A percentile compares a stretch with the other conserved stretches of the same genome.
These are phyloP conservation scores for Gyrodactylus salaris DNA, from an alignment of 1,140 invertebrate species.

Conservation along the genomic window DNA sequence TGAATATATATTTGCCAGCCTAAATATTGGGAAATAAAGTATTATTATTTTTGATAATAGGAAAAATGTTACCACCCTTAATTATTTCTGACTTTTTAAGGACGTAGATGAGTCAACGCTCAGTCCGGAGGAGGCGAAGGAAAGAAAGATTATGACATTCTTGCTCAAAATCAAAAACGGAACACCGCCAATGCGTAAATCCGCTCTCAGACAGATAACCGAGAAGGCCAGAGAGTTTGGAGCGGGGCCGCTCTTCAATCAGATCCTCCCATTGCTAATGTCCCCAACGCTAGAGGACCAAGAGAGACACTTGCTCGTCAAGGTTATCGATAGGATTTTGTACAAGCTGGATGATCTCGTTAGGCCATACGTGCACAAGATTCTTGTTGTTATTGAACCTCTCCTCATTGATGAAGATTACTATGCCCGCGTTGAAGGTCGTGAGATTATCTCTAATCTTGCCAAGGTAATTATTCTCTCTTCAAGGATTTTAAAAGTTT, in stretches of 20 bases:
- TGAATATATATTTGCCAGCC: too few species aligned
- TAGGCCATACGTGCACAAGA: conserved; percentile 94
- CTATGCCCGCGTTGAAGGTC: conserved; percentile 86
- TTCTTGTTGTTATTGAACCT: conserved; percentile 91
- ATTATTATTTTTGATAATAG: not conserved
- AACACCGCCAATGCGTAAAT: conserved; percentile 87
- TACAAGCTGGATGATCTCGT: conserved; percentile 96
- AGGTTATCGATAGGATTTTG: conserved; percentile 77
- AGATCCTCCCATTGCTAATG: conserved; percentile 89
- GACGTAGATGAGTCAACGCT: conserved; percentile 86
- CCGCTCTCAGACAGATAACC: conserved; percentile 76
- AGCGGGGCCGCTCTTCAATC: conserved; percentile 85
- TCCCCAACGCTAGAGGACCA: conserved; percentile 95
- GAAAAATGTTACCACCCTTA: not conserved
- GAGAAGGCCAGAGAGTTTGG: conserved; percentile 92
- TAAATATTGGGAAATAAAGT: not conserved
- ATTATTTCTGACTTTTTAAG: conserved; percentile 22
- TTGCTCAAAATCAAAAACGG: conserved; percentile 96
- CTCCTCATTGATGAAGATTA: conserved; percentile 97
- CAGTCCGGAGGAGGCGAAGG: conserved; percentile 78
- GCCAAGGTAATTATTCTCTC: conserved; percentile 32
- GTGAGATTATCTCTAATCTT: conserved; percentile 95
- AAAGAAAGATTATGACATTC: conserved; percentile 93
- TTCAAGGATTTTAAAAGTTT: conserved; percentile 1
- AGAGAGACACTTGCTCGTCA: conserved; percentile 89